Conservation (phyloP, 2,113 vertebrate species). For the Esox niger region DNA sequence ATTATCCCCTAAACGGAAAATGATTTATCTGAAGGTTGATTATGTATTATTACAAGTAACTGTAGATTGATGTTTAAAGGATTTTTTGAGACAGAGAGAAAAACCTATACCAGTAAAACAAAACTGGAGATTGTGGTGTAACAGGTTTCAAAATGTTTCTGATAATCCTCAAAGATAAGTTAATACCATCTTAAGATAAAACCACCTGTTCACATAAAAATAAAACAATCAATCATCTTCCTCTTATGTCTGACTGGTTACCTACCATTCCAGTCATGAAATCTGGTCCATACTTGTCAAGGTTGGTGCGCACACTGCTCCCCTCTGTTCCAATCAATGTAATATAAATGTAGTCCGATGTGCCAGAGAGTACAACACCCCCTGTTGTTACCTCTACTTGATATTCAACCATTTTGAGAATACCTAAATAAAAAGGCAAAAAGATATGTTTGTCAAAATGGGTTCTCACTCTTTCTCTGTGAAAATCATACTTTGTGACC, state of each 20-base stretch:
- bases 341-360: conserved; percentile 52
- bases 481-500: too few relatives aligned
- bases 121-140: too few relatives aligned
- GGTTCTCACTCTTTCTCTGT: too few relatives aligned
- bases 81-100: too few relatives aligned
- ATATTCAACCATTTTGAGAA: conserved; percentile 48
- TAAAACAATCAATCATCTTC: too few relatives aligned
- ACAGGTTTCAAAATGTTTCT: too few relatives aligned
- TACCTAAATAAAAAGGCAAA: not conserved
- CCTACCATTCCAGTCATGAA: conserved; percentile 49
- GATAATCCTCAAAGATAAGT: too few relatives aligned
- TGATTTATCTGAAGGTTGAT: not conserved
- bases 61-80: too few relatives aligned
- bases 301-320: conserved; percentile 45
- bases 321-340: conserved; percentile 55
- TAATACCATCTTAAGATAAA: too few relatives aligned
- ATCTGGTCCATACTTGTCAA: conserved; percentile 45
- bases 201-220: too few relatives aligned
- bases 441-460: not conserved
- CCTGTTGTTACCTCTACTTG: conserved; percentile 58
- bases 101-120: too few relatives aligned
- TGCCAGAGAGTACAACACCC: conserved; percentile 36
- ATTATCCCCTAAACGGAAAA: too few relatives aligned
- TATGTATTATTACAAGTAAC: not conserved
- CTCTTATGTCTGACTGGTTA: not conserved